Evolutionary conservation across 2,888 invertebrate genomes (phyloP).

Genomic region (Hypomecis punctinalis): DNA sequence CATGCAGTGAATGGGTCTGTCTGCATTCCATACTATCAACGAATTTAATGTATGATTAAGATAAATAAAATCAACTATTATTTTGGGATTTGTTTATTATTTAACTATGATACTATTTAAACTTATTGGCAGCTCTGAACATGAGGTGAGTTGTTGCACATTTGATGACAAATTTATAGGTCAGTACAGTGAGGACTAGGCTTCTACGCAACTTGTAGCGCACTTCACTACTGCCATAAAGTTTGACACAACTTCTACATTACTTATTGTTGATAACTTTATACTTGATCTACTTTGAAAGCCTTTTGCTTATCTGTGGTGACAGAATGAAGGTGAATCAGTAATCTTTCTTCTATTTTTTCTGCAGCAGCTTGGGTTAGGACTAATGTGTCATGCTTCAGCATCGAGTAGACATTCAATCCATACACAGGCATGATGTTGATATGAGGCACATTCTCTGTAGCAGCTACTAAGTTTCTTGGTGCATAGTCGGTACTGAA

Average conservation of each 20-base stretch:
- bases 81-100: slow-evolving; percentile 32
- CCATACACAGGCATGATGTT: slow-evolving; percentile 98
- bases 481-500: slow-evolving; percentile 94
- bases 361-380: slow-evolving; percentile 94
- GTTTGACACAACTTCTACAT: slow-evolving; percentile 5
- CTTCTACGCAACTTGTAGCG: no score
- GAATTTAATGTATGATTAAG: slow-evolving; percentile 29
- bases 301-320: slow-evolving; percentile 75
- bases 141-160: no score
- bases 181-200: no score
- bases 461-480: slow-evolving; percentile 93
- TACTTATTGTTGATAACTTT: slow-evolving; percentile 38
- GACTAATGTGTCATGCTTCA: slow-evolving; percentile 97
- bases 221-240: no score
- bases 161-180: no score
- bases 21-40: slow-evolving; percentile 7
- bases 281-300: slow-evolving; percentile 87
- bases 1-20: no score
- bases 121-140: no score
- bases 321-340: slow-evolving; percentile 88
- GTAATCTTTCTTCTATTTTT: slow-evolving; percentile 91
- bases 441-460: slow-evolving; percentile 90
- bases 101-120: background rate
- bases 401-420: slow-evolving; percentile 97
- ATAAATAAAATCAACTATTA: slow-evolving; percentile 27